phyloP scores from a whole-genome alignment of 1,140 invertebrate species.

The Ips nitidus region DNA sequence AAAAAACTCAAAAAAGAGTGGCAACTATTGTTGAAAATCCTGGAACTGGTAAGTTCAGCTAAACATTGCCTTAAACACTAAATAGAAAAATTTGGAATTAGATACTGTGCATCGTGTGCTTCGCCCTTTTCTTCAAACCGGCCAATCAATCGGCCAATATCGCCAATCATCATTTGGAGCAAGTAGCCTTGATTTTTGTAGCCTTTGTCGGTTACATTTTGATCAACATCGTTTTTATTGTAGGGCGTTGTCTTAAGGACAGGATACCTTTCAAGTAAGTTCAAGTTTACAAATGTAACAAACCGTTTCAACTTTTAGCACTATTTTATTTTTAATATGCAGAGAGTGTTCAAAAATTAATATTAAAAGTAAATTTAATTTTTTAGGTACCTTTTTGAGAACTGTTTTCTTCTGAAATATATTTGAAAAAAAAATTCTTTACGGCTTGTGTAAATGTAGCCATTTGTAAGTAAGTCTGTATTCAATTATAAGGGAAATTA shows the following conservation, averaged over 20 bases:
- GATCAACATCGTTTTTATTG: constrained; percentile 63
- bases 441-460: too few species aligned
- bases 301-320: not conserved
- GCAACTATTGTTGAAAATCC: constrained; percentile 48
- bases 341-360: not conserved
- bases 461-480: too few species aligned
- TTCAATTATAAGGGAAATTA: too few species aligned
- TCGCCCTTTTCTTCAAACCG: constrained; percentile 60
- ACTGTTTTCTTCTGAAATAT: too few species aligned
- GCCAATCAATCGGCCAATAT: constrained; percentile 52
- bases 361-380: too few species aligned
- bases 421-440: too few species aligned
- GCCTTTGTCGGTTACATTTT: constrained; percentile 62
- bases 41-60: constrained; percentile 42
- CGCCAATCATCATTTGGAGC: constrained; percentile 55
- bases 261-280: constrained; percentile 61
- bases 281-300: not conserved
- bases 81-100: constrained; percentile 14
- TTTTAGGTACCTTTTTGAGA: too few species aligned
- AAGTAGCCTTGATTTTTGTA: constrained; percentile 60
- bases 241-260: constrained; percentile 62
- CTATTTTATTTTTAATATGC: not conserved
- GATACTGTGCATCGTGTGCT: constrained; percentile 47
- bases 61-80: not conserved
- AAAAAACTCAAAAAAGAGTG: constrained; percentile 38